phyloP scores from a whole-genome alignment of 2,113 vertebrate species.

The Pedetes capensis region DNA sequence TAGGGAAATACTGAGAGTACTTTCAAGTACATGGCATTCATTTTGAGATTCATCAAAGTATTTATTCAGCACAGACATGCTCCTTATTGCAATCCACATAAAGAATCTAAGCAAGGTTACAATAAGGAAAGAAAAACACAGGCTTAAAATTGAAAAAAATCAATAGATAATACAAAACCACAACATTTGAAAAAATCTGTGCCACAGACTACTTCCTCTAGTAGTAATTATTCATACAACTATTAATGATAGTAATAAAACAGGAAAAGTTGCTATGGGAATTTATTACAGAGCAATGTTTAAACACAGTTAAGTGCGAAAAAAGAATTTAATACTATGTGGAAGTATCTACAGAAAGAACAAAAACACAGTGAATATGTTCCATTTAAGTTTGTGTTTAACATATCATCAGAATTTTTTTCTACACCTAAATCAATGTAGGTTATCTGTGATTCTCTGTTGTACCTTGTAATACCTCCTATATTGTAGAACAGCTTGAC shows the following conservation, averaged over 20 bases:
- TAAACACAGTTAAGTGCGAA: neutral
- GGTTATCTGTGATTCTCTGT: neutral
- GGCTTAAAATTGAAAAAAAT: neutral
- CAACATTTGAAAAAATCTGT: conserved; percentile 12
- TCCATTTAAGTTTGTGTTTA: neutral
- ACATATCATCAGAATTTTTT: neutral
- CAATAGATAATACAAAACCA: conserved; percentile 14
- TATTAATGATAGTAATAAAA: too few species aligned
- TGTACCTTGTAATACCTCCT: neutral
- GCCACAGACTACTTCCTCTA: conserved; percentile 13
- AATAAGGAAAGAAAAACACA: neutral
- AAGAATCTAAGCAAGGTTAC: conserved; percentile 43
- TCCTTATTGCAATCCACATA: neutral
- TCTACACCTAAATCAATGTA: neutral
- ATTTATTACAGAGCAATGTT: conserved; percentile 50
- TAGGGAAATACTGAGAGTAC: neutral
- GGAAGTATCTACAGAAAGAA: neutral
- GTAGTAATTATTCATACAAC: neutral
- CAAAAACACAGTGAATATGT: neutral
- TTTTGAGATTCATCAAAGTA: neutral
- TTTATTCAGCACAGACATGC: neutral
- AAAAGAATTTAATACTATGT: neutral
- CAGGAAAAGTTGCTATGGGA: conserved; percentile 73
- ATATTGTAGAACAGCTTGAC: neutral
- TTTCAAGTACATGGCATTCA: neutral